Evolutionary conservation across 2,888 invertebrate genomes (phyloP).

Genomic region (Drosophila mimetica): DNA sequence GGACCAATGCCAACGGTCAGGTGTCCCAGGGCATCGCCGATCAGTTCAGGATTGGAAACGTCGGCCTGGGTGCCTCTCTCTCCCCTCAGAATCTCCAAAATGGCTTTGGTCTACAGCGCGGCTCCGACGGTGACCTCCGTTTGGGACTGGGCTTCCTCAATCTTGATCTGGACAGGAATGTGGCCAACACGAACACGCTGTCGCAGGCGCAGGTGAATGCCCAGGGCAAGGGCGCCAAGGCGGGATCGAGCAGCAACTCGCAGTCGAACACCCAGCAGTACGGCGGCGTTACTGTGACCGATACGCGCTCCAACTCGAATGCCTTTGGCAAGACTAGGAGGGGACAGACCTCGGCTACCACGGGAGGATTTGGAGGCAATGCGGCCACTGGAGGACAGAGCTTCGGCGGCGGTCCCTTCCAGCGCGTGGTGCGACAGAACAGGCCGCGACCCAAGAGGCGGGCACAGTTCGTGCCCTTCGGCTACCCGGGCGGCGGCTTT

Average conservation of each 20-base stretch:
- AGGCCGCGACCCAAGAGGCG: constrained; percentile 60
- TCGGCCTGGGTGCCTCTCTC: constrained; percentile 80
- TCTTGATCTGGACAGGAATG: constrained; percentile 73
- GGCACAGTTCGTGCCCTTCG: constrained; percentile 71
- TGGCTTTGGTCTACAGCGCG: constrained; percentile 78
- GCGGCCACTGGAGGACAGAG: constrained; percentile 56
- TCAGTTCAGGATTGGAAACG: constrained; percentile 78
- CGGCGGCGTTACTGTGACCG: constrained; percentile 72
- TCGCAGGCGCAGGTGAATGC: constrained; percentile 74
- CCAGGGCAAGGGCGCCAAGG: constrained; percentile 71
- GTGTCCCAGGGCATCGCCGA: constrained; percentile 70
- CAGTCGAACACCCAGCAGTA: constrained; percentile 63
- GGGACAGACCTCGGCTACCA: constrained; percentile 77
- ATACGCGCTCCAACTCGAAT: constrained; percentile 73
- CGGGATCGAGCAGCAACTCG: constrained; percentile 71
- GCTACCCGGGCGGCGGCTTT: constrained; percentile 50
- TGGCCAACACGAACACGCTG: constrained; percentile 47
- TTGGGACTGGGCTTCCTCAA: constrained; percentile 79
- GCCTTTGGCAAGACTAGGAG: constrained; percentile 70
- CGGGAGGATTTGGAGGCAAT: constrained; percentile 65
- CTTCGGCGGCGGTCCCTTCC: constrained; percentile 37
- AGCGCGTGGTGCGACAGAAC: constrained; percentile 44
- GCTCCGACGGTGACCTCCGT: constrained; percentile 71
- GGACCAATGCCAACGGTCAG: constrained; percentile 73
- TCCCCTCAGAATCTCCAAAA: constrained; percentile 77